Conservation (phyloP, 2,888 invertebrate species). For the Cryptophagus acutangulus region DNA sequence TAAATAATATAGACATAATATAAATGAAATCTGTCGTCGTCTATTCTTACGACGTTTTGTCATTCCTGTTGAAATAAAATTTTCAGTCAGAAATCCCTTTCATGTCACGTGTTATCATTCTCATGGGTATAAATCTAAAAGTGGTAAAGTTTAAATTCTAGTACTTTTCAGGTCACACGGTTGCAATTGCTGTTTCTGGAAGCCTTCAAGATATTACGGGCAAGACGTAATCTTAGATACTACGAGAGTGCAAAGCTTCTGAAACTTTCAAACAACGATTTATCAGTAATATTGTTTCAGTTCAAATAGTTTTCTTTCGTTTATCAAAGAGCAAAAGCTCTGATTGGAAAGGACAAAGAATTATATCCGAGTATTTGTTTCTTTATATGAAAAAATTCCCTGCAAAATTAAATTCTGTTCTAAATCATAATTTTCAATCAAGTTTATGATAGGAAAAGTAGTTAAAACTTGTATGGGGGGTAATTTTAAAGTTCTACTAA, state of each 20-base stretch:
- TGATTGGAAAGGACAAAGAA: too few relatives aligned
- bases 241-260: slow-evolving; percentile 2
- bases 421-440: neutral
- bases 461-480: slow-evolving; percentile 2
- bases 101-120: slow-evolving; percentile 31
- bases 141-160: slow-evolving; percentile 30
- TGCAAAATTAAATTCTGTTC: neutral
- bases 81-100: slow-evolving; percentile 28
- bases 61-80: too few relatives aligned
- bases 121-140: slow-evolving; percentile 31
- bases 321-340: slow-evolving; percentile 25
- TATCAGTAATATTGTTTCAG: slow-evolving; percentile 26
- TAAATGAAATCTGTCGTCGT: too few relatives aligned
- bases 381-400: too few relatives aligned
- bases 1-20: too few relatives aligned
- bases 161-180: slow-evolving; percentile 31
- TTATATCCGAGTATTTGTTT: too few relatives aligned
- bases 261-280: slow-evolving; percentile 22
- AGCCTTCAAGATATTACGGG: neutral
- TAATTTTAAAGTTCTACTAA: slow-evolving; percentile 18
- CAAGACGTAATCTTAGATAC: neutral
- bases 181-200: slow-evolving; percentile 13
- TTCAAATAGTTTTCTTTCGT: slow-evolving; percentile 21
- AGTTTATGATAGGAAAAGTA: neutral
- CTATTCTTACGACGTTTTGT: too few relatives aligned